These are phyloP conservation scores for Axis porcinus DNA, from an alignment of 2,113 vertebrate genomes.

Conservation along the genomic window DNA sequence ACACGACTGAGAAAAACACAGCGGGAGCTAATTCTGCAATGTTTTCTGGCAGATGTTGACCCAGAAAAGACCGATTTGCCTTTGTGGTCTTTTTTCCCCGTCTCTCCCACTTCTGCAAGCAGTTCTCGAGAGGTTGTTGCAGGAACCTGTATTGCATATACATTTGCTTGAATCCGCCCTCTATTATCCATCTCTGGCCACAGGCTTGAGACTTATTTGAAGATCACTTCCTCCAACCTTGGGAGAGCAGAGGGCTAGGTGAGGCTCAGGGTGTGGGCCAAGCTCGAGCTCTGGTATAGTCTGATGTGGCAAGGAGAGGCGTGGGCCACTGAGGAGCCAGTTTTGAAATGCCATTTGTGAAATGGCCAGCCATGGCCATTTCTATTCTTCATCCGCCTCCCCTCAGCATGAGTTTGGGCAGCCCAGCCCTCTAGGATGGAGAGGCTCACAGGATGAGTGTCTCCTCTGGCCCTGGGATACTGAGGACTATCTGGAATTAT, in stretches of 20 bases:
- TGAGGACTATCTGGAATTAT: background rate
- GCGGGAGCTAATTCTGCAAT: background rate
- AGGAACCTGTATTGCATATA: background rate
- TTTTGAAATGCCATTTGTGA: slow-evolving; percentile 18
- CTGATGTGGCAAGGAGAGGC: background rate
- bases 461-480: background rate
- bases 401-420: background rate
- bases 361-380: background rate
- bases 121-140: background rate
- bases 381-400: too few species aligned
- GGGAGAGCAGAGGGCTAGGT: background rate
- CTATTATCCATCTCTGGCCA: background rate
- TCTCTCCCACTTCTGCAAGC: background rate
- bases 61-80: background rate
- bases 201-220: background rate
- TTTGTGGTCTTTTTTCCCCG: background rate
- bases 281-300: background rate
- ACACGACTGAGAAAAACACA: background rate
- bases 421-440: background rate
- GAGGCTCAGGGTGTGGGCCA: background rate
- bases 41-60: background rate
- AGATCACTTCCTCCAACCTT: background rate
- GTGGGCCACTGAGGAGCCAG: background rate
- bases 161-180: background rate
- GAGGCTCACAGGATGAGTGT: background rate